Evolutionary conservation across 1,140 invertebrate genomes (phyloP).

Genomic region (Phortica variegata): DNA sequence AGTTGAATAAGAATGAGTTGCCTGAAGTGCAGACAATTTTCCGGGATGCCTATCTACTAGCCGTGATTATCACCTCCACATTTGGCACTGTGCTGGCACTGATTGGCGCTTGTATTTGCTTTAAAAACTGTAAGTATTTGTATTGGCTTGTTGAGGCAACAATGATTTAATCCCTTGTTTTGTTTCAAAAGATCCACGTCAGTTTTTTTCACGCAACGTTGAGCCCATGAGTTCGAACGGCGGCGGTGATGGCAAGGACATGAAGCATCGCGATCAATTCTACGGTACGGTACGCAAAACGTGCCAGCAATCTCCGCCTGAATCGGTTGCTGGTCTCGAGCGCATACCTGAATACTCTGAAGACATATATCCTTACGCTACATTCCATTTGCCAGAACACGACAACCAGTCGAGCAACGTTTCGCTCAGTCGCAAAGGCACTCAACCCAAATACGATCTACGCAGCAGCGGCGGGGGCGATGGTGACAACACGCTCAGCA

Average conservation of each 20-base stretch:
- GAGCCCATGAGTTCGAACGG: constrained; percentile 22
- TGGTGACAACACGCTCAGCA: constrained; percentile 30
- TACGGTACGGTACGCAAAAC: constrained; percentile 62
- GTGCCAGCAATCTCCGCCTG: constrained; percentile 59
- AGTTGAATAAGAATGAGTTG: constrained; percentile 47
- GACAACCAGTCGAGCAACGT: constrained; percentile 56
- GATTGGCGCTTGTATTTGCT: constrained; percentile 60
- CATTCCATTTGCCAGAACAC: constrained; percentile 64
- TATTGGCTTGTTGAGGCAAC: not conserved
- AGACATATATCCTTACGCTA: constrained; percentile 67
- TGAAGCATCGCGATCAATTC: constrained; percentile 61
- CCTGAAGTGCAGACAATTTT: constrained; percentile 57
- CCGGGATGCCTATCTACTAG: constrained; percentile 59
- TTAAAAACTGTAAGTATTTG: constrained; percentile 59
- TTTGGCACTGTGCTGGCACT: constrained; percentile 59
- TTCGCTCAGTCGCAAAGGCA: constrained; percentile 31
- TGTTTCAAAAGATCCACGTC: constrained; percentile 28
- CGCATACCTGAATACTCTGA: constrained; percentile 65
- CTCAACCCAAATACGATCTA: constrained; percentile 27
- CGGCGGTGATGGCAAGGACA: constrained; percentile 23
- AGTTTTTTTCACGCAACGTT: constrained; percentile 25
- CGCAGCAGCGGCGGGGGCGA: constrained; percentile 22
- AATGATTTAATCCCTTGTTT: not conserved
- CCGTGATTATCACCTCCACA: constrained; percentile 59
- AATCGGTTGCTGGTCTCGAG: constrained; percentile 59